Evolutionary conservation across 1,140 invertebrate species (phyloP), one percentile per base, ranked within the genome.

Genomic region (Drosophila funebris): DNA sequence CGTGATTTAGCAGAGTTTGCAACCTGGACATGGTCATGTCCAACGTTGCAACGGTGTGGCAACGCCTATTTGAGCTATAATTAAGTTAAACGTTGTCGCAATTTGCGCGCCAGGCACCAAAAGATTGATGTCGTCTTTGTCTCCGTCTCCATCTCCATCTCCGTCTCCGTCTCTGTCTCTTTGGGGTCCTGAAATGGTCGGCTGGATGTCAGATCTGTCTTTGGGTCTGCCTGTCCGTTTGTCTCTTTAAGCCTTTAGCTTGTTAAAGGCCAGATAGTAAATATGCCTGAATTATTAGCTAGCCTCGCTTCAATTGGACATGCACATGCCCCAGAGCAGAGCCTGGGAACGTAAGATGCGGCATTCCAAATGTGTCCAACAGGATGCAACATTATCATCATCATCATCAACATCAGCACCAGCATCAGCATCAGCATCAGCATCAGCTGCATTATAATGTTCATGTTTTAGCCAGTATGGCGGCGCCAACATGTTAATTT

Each of bases 1-100:
- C n/a, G 62, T 37, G 52, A 68, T 46, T 57, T 48, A 48, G 48
- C 57, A 44, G 6, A n/a, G 52, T 29, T 37, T 33, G 54, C 31
- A 27, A 36, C 22, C 37, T 58, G 68, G 72, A 82, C 76, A 74
- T 76, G 77, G 73, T 72, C 84, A 82, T 87, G 71, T 74, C 69
- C 82, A 73, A 43, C 31, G 57, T 46, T 61, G 57, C 29, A 46
- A 31, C 46, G 46, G 24, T 74, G 77, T 75, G 68, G 78, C 71
- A 79, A 88, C 83, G 83, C 83, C 83, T 83, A 88, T 88, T 88
- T 88, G 78, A 76, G 84, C 73, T 62, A 71, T 89, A 88, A 89
- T 88, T 89, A 88, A 88, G 83, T 88, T 89, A 88, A 88, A 88
- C 83, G 83, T 88, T 88, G 83, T 89, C 83, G 83, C 78, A 83